Conservation (phyloP, 2,888 invertebrate genomes). For the Cerceris ruficornis region DNA sequence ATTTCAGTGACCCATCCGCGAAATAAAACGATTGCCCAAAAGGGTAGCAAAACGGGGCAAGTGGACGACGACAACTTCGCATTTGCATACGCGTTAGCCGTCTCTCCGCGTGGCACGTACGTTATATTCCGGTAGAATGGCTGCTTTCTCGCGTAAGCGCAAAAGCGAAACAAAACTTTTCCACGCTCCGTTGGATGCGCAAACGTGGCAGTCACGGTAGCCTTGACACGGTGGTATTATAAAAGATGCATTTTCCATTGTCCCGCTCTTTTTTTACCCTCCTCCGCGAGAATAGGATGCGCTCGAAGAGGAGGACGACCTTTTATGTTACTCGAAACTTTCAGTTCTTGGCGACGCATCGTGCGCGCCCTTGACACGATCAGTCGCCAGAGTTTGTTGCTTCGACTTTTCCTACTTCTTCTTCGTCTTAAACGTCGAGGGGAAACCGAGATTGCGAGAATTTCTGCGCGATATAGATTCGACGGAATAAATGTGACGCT, state of each 20-base stretch:
- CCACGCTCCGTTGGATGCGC: conserved; percentile 20
- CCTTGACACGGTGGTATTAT: conserved; percentile 46
- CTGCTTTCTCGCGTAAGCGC: not conserved
- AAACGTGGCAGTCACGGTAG: conserved; percentile 7
- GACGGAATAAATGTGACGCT: too few relatives aligned
- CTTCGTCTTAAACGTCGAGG: too few relatives aligned
- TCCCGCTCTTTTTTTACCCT: conserved; percentile 12
- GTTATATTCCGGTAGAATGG: conserved; percentile 8
- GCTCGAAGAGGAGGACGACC: not conserved
- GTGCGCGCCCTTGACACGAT: conserved; percentile 37
- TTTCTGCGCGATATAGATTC: too few relatives aligned
- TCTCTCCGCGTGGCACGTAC: conserved; percentile 1
- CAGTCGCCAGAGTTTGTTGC: conserved; percentile 9
- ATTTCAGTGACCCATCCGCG: not conserved
- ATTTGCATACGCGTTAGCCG: conserved; percentile 4
- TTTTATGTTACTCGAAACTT: conserved; percentile 24
- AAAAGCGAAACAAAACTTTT: conserved; percentile 31
- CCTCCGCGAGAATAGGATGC: not conserved
- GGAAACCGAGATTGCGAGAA: too few relatives aligned
- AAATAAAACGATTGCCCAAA: not conserved
- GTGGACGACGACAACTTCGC: not conserved
- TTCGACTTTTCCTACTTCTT: too few relatives aligned
- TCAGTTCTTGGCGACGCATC: conserved; percentile 2
- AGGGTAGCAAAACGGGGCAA: not conserved
- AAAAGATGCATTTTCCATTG: conserved; percentile 48